A percentile compares a stretch with the other conserved stretches of the same genome.
Evolutionary conservation across 2,888 invertebrate species (phyloP).

Genomic region (Parnassius apollo): DNA sequence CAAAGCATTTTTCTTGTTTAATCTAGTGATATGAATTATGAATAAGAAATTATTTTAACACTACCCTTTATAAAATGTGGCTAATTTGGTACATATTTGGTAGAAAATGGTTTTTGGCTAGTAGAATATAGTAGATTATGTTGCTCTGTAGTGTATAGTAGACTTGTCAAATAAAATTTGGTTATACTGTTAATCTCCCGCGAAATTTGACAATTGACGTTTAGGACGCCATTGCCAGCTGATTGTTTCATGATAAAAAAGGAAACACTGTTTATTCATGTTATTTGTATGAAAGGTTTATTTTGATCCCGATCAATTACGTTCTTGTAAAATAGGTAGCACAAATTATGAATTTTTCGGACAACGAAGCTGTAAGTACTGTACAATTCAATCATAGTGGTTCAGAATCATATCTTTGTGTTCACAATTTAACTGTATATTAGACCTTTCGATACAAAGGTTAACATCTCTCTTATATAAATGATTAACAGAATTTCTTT

Average conservation of each 20-base stretch:
- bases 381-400: conserved; percentile 18
- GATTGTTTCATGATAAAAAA: conserved; percentile 33
- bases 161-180: no score
- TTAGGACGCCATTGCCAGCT: conserved; percentile 46
- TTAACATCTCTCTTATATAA: conserved; percentile 1
- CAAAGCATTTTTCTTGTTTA: no score
- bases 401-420: conserved; percentile 34
- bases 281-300: conserved; percentile 31
- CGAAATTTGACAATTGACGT: conserved; percentile 63
- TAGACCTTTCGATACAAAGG: neutral
- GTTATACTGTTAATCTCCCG: conserved; percentile 40
- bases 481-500: conserved; percentile 2
- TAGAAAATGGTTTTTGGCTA: no score
- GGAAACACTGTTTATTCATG: conserved; percentile 18
- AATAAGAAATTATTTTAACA: no score
- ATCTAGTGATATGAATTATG: no score
- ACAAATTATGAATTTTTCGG: conserved; percentile 65
- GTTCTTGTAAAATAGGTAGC: conserved; percentile 14
- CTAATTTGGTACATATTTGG: no score
- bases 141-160: no score
- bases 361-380: conserved; percentile 74
- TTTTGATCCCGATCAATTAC: conserved; percentile 11
- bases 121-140: no score
- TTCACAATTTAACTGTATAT: conserved; percentile 32
- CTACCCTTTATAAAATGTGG: no score